Evolutionary conservation across 1,140 invertebrate species (phyloP).

Genomic region (Metopolophium dirhodum): DNA sequence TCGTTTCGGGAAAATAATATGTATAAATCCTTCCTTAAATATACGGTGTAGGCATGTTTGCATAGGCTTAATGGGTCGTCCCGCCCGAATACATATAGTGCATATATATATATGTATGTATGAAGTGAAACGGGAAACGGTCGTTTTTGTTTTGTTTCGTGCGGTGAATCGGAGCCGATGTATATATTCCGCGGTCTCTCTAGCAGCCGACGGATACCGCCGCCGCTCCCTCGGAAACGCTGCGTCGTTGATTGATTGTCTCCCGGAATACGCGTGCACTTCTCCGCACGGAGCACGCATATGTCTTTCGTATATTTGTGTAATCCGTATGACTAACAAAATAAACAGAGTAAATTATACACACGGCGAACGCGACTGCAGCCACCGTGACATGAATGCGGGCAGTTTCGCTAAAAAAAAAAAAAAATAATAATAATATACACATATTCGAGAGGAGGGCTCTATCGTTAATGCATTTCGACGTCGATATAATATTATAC

Average conservation of each 20-base stretch:
- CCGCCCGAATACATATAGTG: not conserved
- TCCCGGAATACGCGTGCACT: slow-evolving; percentile 14
- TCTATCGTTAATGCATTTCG: not conserved
- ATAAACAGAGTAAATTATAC: slow-evolving; percentile 27
- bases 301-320: slow-evolving; percentile 51
- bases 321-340: slow-evolving; percentile 55
- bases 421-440: not conserved
- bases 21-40: slow-evolving; percentile 36
- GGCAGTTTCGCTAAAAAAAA: slow-evolving; percentile 27
- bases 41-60: slow-evolving; percentile 4
- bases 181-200: slow-evolving; percentile 26
- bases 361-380: not conserved
- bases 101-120: not conserved
- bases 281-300: not conserved
- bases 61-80: slow-evolving; percentile 45
- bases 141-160: slow-evolving; percentile 47
- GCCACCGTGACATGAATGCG: slow-evolving; percentile 26
- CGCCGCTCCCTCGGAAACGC: slow-evolving; percentile 24
- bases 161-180: slow-evolving; percentile 15
- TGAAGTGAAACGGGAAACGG: slow-evolving; percentile 26
- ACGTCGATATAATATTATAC: not conserved
- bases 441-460: not conserved
- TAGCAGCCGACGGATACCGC: not conserved
- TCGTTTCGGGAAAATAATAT: not conserved
- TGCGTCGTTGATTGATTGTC: slow-evolving; percentile 52